Percentiles rank a stretch among this genome's conserved stretches.
Conservation (phyloP, 64 coral and sea anemone species). For the Montipora foliosa region DNA sequence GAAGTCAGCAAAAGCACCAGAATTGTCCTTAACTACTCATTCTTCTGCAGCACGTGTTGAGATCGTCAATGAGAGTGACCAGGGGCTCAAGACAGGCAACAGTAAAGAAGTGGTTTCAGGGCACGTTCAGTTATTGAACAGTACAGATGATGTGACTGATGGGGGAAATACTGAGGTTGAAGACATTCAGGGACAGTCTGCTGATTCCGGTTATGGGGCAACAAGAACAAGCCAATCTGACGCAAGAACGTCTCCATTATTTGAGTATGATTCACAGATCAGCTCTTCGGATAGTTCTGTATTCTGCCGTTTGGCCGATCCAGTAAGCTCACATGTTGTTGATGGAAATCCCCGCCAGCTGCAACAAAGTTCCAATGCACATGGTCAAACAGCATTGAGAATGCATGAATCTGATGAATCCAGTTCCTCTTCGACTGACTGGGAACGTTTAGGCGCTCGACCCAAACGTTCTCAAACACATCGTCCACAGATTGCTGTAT, state of each 20-base stretch:
- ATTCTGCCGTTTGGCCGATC: too few relatives aligned
- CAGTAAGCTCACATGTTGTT: too few relatives aligned
- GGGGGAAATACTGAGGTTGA: not conserved
- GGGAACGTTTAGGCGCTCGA: constrained; percentile 2
- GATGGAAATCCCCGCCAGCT: too few relatives aligned
- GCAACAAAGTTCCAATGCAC: not conserved
- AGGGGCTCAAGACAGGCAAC: too few relatives aligned
- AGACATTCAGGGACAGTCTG: not conserved
- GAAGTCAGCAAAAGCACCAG: not conserved
- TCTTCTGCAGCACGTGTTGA: not conserved
- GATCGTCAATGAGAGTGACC: not conserved
- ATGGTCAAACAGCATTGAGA: not conserved
- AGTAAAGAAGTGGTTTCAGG: not conserved
- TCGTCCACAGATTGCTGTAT: not conserved
- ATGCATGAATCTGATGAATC: not conserved
- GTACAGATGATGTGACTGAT: not conserved
- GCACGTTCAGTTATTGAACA: not conserved
- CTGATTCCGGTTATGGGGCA: not conserved
- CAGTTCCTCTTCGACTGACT: not conserved
- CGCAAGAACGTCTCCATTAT: not conserved
- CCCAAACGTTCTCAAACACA: not conserved
- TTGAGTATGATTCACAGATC: not conserved
- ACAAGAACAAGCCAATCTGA: not conserved
- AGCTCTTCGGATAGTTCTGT: not conserved
- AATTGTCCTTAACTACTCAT: too few relatives aligned